A percentile compares a stretch with the other conserved stretches of the same genome.
phyloP scores from a whole-genome alignment of 2,113 vertebrate species.

The Ondatra zibethicus region DNA sequence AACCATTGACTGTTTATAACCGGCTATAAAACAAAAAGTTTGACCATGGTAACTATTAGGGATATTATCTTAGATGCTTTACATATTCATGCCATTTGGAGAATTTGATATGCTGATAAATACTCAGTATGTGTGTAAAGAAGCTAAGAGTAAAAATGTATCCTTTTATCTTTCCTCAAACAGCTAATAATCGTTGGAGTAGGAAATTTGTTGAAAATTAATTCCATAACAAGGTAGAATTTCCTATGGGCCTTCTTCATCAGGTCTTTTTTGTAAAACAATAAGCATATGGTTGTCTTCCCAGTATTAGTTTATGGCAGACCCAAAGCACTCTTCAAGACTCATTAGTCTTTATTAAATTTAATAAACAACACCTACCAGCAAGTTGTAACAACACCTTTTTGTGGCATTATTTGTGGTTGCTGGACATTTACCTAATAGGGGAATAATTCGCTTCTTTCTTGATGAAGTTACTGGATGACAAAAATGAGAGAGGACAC shows the following conservation, averaged over 20 bases:
- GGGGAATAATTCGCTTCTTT: background rate
- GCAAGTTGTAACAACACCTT: background rate
- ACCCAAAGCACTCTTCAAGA: slow-evolving; percentile 51
- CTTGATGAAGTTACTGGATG: slow-evolving; percentile 24
- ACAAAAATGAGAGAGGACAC: background rate
- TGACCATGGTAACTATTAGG: background rate
- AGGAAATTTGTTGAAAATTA: slow-evolving; percentile 71
- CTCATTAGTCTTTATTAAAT: slow-evolving; percentile 67
- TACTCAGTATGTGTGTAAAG: background rate
- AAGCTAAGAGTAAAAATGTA: slow-evolving; percentile 44
- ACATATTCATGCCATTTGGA: background rate
- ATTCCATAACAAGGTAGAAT: slow-evolving; percentile 46
- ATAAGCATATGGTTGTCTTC: slow-evolving; percentile 54
- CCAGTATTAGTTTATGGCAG: slow-evolving; percentile 71
- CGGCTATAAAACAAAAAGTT: background rate
- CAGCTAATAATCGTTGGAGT: slow-evolving; percentile 31
- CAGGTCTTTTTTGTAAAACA: slow-evolving; percentile 61
- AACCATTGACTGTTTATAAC: background rate
- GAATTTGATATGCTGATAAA: slow-evolving; percentile 2
- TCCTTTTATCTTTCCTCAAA: slow-evolving; percentile 27
- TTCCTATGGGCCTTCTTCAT: slow-evolving; percentile 45
- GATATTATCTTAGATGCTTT: background rate
- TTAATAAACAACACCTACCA: slow-evolving; percentile 66
- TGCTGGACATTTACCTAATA: slow-evolving; percentile 46
- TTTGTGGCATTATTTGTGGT: slow-evolving; percentile 14